Percentiles rank a stretch among this genome's conserved stretches.
Evolutionary conservation across 1,140 invertebrate genomes (phyloP).

Genomic region (Drosophila persimilis): DNA sequence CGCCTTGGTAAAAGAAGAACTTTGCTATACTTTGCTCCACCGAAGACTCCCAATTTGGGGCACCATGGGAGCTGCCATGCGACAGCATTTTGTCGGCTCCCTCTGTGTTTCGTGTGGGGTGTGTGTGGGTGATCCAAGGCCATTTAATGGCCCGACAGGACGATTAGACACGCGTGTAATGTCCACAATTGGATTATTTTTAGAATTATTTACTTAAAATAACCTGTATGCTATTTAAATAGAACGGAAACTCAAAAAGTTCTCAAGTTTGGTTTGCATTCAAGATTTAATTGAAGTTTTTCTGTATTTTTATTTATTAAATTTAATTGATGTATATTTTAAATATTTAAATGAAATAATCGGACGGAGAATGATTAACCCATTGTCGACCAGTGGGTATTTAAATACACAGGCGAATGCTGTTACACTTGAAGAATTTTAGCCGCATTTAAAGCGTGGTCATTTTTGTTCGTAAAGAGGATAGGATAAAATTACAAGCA

Average conservation of each 20-base stretch:
- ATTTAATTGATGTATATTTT: no score
- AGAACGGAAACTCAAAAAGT: conserved; percentile 20
- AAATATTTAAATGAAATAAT: no score
- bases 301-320: no score
- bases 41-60: conserved; percentile 43
- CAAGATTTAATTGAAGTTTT: no score
- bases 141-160: conserved; percentile 23
- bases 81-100: conserved; percentile 18
- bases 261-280: neutral
- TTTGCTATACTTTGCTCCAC: neutral
- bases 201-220: conserved; percentile 57
- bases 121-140: conserved; percentile 45
- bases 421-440: no score
- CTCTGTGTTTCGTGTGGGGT: conserved; percentile 6
- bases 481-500: no score
- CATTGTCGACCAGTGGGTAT: no score
- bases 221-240: conserved; percentile 44
- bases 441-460: no score
- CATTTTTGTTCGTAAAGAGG: no score
- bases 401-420: no score
- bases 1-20: conserved; percentile 18
- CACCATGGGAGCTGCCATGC: conserved; percentile 62
- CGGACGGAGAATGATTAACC: no score
- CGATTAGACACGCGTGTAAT: conserved; percentile 61
- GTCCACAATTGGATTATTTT: conserved; percentile 56